Evolutionary conservation across 2,113 vertebrate genomes (phyloP).

Genomic region (Phylloscopus whistleri): DNA sequence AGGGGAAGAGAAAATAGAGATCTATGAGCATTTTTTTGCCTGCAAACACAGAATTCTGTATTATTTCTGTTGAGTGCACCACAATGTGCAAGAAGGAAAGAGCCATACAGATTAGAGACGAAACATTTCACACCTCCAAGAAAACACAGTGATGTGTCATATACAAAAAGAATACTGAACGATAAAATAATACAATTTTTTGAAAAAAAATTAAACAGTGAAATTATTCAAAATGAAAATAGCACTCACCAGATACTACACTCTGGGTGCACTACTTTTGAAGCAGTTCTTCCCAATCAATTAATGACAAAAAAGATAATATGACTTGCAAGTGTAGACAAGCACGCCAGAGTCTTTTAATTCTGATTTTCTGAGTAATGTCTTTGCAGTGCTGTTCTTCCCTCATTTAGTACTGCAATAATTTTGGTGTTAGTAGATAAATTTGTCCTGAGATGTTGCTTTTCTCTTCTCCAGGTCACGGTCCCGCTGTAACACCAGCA

Average conservation of each 20-base stretch:
- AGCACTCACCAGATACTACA: neutral
- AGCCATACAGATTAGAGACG: neutral
- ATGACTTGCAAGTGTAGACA: neutral
- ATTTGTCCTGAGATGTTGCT: neutral
- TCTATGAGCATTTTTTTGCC: neutral
- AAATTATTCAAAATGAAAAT: neutral
- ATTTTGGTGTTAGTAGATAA: neutral
- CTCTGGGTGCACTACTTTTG: neutral
- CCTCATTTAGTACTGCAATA: neutral
- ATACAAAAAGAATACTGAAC: neutral
- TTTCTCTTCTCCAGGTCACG: slow-evolving; percentile 74
- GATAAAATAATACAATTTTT: neutral
- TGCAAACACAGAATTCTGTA: neutral
- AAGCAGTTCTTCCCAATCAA: neutral
- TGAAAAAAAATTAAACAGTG: neutral
- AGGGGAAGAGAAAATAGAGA: neutral
- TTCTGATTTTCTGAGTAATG: neutral
- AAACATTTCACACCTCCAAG: neutral
- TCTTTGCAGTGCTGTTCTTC: neutral
- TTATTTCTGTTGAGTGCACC: neutral
- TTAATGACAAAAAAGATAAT: neutral
- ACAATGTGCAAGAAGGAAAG: neutral
- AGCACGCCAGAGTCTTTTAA: neutral
- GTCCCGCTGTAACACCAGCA: slow-evolving; percentile 89
- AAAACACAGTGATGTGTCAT: neutral